phyloP scores from a whole-genome alignment of 2,888 invertebrate genomes.

The Formica aserva region DNA sequence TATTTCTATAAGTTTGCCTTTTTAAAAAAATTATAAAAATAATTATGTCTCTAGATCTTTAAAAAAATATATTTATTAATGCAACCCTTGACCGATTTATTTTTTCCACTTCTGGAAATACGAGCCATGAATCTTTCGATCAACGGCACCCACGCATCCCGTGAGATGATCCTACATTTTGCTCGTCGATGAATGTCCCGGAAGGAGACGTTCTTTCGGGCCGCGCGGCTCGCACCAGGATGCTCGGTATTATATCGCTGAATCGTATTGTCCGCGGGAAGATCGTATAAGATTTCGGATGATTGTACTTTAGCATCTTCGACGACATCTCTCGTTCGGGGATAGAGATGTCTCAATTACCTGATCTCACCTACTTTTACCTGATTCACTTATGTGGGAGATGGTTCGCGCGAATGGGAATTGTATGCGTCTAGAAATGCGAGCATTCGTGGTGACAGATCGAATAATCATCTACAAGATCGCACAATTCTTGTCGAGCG shows the following conservation, averaged over 20 bases:
- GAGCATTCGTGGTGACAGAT: slow-evolving; percentile 29
- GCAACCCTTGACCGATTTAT: slow-evolving; percentile 11
- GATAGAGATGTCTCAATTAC: slow-evolving; percentile 81
- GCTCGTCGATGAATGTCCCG: slow-evolving; percentile 69
- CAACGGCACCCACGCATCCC: slow-evolving; percentile 66
- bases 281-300: slow-evolving; percentile 75
- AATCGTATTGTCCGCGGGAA: slow-evolving; percentile 69
- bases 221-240: slow-evolving; percentile 66
- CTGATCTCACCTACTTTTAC: slow-evolving; percentile 72
- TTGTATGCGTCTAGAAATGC: neutral
- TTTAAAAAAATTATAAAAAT: neutral
- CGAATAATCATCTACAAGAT: neutral
- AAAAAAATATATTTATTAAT: neutral
- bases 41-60: neutral
- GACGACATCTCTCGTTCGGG: slow-evolving; percentile 66
- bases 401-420: slow-evolving; percentile 35
- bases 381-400: slow-evolving; percentile 67
- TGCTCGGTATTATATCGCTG: slow-evolving; percentile 65
- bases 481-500: neutral
- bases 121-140: slow-evolving; percentile 46
- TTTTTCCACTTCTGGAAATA: slow-evolving; percentile 21
- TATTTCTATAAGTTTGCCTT: neutral
- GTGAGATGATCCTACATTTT: slow-evolving; percentile 67
- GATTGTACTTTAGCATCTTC: slow-evolving; percentile 66
- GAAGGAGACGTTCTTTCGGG: slow-evolving; percentile 68